phyloP scores from a whole-genome alignment of 2,113 vertebrate genomes.

The Ictalurus punctatus region DNA sequence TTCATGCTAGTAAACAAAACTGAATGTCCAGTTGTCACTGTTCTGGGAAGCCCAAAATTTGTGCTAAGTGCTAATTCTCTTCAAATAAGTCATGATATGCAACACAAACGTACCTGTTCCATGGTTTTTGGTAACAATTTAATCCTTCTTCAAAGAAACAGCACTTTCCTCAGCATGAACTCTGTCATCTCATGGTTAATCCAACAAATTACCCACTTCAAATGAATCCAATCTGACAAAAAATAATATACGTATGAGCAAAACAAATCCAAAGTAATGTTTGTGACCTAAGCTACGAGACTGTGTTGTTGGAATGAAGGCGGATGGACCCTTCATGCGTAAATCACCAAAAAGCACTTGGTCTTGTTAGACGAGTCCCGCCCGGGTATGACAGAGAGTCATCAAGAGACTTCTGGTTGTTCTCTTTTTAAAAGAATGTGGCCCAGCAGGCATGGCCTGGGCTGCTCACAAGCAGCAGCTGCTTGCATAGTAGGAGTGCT shows the following conservation, averaged over 20 bases:
- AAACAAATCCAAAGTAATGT: background rate
- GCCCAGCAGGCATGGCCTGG: slow-evolving; percentile 22
- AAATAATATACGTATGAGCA: background rate
- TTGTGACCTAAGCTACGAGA: background rate
- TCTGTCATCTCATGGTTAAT: slow-evolving; percentile 7
- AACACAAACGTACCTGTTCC: slow-evolving; percentile 43
- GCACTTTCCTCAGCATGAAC: background rate
- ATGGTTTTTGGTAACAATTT: slow-evolving; percentile 29
- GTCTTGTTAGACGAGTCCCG: slow-evolving; percentile 69
- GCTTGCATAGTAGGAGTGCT: background rate
- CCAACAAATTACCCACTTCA: background rate
- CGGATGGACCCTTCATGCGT: slow-evolving; percentile 44
- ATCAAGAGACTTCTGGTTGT: slow-evolving; percentile 32
- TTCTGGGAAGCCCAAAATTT: slow-evolving; percentile 15
- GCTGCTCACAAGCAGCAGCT: background rate
- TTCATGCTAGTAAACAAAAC: background rate
- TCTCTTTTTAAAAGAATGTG: slow-evolving; percentile 19
- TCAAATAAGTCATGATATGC: background rate
- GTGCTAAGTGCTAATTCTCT: background rate
- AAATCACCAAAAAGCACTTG: slow-evolving; percentile 51
- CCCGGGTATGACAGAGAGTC: slow-evolving; percentile 15
- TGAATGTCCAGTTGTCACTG: background rate
- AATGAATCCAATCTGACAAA: background rate
- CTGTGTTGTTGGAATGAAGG: slow-evolving; percentile 54
- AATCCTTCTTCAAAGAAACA: slow-evolving; percentile 5